Evolutionary conservation across 2,888 invertebrate genomes (phyloP).

Genomic region (Scaptomyza flava): DNA sequence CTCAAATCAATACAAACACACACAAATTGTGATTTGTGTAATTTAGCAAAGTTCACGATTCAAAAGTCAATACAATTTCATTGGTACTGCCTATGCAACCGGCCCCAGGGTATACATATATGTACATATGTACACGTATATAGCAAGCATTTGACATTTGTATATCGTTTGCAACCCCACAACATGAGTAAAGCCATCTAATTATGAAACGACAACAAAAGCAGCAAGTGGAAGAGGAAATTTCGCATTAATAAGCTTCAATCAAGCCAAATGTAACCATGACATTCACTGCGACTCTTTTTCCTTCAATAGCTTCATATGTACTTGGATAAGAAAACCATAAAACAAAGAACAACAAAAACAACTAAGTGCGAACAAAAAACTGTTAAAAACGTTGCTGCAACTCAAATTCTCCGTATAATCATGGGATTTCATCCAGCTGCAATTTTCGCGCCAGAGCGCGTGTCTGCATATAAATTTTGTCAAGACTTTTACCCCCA

Average conservation of each 20-base stretch:
- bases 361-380: slow-evolving; percentile 9
- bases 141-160: slow-evolving; percentile 42
- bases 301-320: slow-evolving; percentile 6
- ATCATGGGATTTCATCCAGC: slow-evolving; percentile 82
- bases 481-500: slow-evolving; percentile 16
- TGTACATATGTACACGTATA: background rate
- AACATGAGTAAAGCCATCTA: slow-evolving; percentile 46
- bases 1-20: background rate
- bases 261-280: slow-evolving; percentile 41
- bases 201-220: slow-evolving; percentile 61
- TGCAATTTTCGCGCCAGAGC: slow-evolving; percentile 79
- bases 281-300: slow-evolving; percentile 37
- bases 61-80: slow-evolving; percentile 68
- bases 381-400: slow-evolving; percentile 40
- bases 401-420: slow-evolving; percentile 69
- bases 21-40: slow-evolving; percentile 18
- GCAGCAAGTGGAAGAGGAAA: slow-evolving; percentile 3
- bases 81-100: slow-evolving; percentile 39
- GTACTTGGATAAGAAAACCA: slow-evolving; percentile 17
- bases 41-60: slow-evolving; percentile 43
- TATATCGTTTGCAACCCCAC: slow-evolving; percentile 27
- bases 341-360: slow-evolving; percentile 22
- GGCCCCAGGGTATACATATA: slow-evolving; percentile 44
- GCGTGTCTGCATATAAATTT: slow-evolving; percentile 76
- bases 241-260: slow-evolving; percentile 49